Base-by-base conservation (phyloP, 1,140 invertebrate species). In the Aplysia californica region DNA sequence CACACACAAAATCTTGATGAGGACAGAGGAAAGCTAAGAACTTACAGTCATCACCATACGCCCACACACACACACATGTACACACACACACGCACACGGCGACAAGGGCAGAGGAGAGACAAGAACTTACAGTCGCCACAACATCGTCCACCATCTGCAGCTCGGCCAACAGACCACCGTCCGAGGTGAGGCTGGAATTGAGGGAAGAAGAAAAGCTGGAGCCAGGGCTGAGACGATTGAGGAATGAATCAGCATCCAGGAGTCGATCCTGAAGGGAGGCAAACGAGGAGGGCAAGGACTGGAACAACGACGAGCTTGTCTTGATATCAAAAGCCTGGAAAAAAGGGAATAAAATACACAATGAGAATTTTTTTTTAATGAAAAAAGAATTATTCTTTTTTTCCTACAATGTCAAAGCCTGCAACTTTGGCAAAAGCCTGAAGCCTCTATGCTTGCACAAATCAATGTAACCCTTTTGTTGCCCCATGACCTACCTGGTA, bases 321-420 rank as follows among this genome's bases (percentile, higher is more conserved):
- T 85, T 80, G 2, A 89, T 68, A 70, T 87, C 85, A 84, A 88
- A 88, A 50, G 87, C 82, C 88, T 89, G 76, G 33, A 81, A 78
- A 66, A 68, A 75, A 72, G 76, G 23, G 36, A 3, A 65, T n/a
- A 26, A 64, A 64, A 58, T 35, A 66, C 18, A 10, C 3, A 66
- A 36, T 66, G 15, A 33, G 5, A 10, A 66, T 5, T 4, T 23
- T 33, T 5, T 36, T 33, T 5, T 10, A 66, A 66, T 18, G 23
- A 29, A 66, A 36, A 66, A 18, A 36, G 18, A 10, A n/a, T n/a
- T n/a, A n/a, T n/a, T n/a, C n/a, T n/a, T n/a, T n/a, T n/a, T n/a
- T n/a, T n/a, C n/a, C n/a, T n/a, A n/a, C n/a, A n/a, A n/a, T n/a
- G n/a, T n/a, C n/a, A n/a, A n/a, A n/a, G n/a, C n/a, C n/a, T n/a